Evolutionary conservation across 2,888 invertebrate genomes (phyloP).

Genomic region (Drosophila imparisetae): DNA sequence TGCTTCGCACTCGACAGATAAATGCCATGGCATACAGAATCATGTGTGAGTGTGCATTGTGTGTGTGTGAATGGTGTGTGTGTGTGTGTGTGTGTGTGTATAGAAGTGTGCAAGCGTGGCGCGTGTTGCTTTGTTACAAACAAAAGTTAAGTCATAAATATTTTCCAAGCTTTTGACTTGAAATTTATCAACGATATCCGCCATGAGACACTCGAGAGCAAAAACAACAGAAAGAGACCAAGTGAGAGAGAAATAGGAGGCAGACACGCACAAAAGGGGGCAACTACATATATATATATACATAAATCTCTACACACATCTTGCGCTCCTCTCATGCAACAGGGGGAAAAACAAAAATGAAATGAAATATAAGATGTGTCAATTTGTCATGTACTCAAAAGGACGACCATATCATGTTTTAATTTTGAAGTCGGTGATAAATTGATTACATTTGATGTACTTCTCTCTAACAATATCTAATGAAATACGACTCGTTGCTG

Average conservation of each 20-base stretch:
- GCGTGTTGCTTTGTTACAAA: constrained; percentile 75
- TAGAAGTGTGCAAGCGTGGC: constrained; percentile 13
- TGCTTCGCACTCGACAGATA: constrained; percentile 30
- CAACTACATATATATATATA: not conserved
- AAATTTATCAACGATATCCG: constrained; percentile 81
- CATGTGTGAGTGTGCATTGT: not conserved
- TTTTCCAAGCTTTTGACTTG: constrained; percentile 79
- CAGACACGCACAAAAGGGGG: constrained; percentile 4
- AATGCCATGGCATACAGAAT: constrained; percentile 6
- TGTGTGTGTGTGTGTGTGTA: not conserved
- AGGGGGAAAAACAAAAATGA: not conserved
- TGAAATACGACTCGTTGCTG: not conserved
- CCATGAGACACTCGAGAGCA: constrained; percentile 36
- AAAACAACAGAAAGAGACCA: not conserved
- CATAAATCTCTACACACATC: not conserved
- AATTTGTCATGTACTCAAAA: not conserved
- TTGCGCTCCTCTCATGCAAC: not conserved
- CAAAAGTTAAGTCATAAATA: constrained; percentile 81
- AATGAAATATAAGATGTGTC: not conserved
- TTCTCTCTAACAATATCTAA: not conserved
- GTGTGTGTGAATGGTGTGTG: not conserved
- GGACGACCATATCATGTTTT: not conserved
- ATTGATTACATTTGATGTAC: not conserved
- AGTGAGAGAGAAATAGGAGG: constrained; percentile 12
- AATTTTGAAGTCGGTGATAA: not conserved